These are phyloP conservation scores for Solea solea DNA, from an alignment of 2,113 vertebrate genomes.

Conservation along the genomic window DNA sequence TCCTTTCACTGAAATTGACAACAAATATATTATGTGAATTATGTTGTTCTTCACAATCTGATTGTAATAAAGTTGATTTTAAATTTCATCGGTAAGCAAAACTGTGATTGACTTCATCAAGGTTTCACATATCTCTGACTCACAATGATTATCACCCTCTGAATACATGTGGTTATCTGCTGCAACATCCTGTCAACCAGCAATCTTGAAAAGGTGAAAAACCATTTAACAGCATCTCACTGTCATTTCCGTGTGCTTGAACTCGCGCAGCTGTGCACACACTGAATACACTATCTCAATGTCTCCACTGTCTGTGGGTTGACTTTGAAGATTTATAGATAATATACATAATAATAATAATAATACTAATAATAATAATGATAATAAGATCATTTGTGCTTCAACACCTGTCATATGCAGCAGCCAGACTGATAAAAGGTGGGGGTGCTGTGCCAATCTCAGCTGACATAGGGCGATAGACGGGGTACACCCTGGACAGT, in stretches of 20 bases:
- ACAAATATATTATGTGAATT: neutral
- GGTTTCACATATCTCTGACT: neutral
- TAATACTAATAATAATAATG: neutral
- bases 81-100: too few species aligned
- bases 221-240: slow-evolving; percentile 18
- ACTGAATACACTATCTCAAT: neutral
- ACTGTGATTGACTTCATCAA: neutral
- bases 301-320: neutral
- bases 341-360: neutral
- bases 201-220: slow-evolving; percentile 22
- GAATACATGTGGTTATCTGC: slow-evolving; percentile 11
- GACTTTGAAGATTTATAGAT: neutral
- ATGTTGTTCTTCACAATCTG: neutral
- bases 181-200: slow-evolving; percentile 21
- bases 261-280: too few species aligned
- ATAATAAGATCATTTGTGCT: slow-evolving; percentile 10
- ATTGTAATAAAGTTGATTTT: neutral
- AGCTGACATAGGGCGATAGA: too few species aligned
- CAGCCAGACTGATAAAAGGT: too few species aligned
- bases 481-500: too few species aligned
- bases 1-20: too few species aligned
- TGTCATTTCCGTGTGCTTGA: slow-evolving; percentile 20
- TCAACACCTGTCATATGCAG: slow-evolving; percentile 21
- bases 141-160: neutral
- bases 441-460: too few species aligned